Evolutionary conservation across 2,797 vertebrate species (phyloP).

Genomic region (Pangasius krempfi): DNA sequence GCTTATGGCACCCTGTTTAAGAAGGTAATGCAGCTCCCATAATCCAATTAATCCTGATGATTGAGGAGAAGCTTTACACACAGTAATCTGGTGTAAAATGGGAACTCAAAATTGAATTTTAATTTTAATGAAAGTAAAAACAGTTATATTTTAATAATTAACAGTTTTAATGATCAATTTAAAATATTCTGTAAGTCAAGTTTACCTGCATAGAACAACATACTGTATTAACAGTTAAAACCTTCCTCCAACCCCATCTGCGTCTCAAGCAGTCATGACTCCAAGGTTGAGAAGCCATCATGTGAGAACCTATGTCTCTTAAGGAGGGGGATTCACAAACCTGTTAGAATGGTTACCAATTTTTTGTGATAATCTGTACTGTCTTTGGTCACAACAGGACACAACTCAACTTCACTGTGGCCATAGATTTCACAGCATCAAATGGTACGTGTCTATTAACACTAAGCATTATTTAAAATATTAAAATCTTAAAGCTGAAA

Average conservation of each 20-base stretch:
- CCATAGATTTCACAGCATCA: slow-evolving; percentile 97
- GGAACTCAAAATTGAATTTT: background rate
- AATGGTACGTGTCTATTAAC: slow-evolving; percentile 82
- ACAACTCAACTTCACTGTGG: slow-evolving; percentile 98
- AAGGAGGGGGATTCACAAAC: background rate
- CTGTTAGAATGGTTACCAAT: background rate
- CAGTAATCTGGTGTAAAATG: background rate
- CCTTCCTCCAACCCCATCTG: background rate
- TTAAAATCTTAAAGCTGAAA: background rate
- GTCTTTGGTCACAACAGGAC: slow-evolving; percentile 77
- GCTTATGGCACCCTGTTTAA: background rate
- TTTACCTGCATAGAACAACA: background rate
- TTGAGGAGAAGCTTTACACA: background rate
- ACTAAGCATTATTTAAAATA: background rate
- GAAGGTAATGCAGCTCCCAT: background rate
- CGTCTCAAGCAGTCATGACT: background rate
- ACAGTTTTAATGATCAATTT: background rate
- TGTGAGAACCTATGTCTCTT: background rate
- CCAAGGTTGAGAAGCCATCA: background rate
- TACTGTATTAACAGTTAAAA: background rate
- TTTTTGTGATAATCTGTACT: background rate
- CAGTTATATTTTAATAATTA: background rate
- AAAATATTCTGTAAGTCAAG: background rate
- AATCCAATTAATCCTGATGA: background rate
- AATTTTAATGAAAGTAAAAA: background rate